Conservation (phyloP, 2,113 vertebrate species). For the Jacana jacana region DNA sequence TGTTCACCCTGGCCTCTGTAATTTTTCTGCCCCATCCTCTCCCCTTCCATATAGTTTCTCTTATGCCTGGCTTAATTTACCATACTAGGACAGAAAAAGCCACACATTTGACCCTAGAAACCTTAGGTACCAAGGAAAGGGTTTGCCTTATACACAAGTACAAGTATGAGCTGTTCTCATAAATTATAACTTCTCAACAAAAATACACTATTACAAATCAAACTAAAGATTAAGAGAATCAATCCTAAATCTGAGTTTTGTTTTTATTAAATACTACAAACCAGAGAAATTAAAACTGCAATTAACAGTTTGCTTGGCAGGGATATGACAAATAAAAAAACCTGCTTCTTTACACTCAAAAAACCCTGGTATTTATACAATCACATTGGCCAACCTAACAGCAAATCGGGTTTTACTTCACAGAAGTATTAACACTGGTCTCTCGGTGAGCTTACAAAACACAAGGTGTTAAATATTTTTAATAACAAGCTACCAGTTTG, state of each 20-base stretch:
- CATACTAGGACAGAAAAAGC: background rate
- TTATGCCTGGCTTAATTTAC: background rate
- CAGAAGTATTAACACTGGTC: background rate
- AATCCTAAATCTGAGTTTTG: background rate
- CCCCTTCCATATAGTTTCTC: background rate
- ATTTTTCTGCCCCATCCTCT: background rate
- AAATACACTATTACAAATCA: background rate
- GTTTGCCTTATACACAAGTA: background rate
- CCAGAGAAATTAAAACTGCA: background rate
- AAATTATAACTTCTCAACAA: background rate
- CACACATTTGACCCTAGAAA: background rate
- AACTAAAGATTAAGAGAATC: background rate
- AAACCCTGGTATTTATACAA: background rate
- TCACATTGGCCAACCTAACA: background rate
- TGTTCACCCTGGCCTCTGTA: background rate
- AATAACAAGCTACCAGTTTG: background rate
- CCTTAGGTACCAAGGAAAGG: background rate
- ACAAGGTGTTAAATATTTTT: background rate
- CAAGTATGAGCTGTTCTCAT: background rate
- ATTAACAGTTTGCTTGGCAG: background rate
- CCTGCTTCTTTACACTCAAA: background rate
- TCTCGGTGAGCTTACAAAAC: background rate
- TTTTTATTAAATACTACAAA: background rate
- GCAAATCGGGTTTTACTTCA: background rate
- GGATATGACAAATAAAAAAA: background rate